Base-by-base conservation (phyloP, 2,113 vertebrate species). In the Callocephalon fimbriatum region DNA sequence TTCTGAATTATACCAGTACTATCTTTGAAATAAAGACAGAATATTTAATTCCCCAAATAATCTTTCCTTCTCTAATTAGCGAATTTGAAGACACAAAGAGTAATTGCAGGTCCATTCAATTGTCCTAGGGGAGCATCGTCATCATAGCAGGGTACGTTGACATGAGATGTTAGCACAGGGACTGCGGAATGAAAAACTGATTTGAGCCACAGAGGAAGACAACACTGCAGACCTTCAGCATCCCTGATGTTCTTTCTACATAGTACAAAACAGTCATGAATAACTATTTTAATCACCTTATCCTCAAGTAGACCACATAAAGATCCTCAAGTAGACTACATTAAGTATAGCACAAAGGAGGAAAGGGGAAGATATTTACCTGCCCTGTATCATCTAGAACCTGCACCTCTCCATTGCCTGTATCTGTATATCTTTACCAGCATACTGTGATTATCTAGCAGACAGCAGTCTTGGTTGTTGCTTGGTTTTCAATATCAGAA, bases 341-440 rank as follows among this genome's bases (percentile, higher is more conserved):
- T 40, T 12, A 40, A 40, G 54, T 38, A 31, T 0, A 56, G 12
- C 1, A 1, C 12, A 53, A 50, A 82, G 17, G 31, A 74, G 8
- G 22, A 38, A 53, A 77, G 86, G 4, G 6, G 7, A 75, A 37
- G 14, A 23, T 1, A 4, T 63, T 58, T 37, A n/a, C 2, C 14
- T 16, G 31, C 62, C 9, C 8, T 2, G 1, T 15, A 47, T 1
- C 3, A 63, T 4, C 18, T 54, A 21, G 1, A 70, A 6, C 10
- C 29, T n/a, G 15, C 31, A 26, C 19, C 2, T 70, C 25, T 58
- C 20, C 2, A 1, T n/a, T 45, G 58, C 14, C 35, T 73, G 2
- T 21, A 9, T 9, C 18, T 77, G 6, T 26, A 1, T n/a, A 37
- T 37, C 9, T 40, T 14, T 51, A 31, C 6, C 27, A 81, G 42